A percentile compares a stretch with the other conserved stretches of the same genome.
Conservation (phyloP, 92 coral and sea anemone species). For the Siderastrea radians region DNA sequence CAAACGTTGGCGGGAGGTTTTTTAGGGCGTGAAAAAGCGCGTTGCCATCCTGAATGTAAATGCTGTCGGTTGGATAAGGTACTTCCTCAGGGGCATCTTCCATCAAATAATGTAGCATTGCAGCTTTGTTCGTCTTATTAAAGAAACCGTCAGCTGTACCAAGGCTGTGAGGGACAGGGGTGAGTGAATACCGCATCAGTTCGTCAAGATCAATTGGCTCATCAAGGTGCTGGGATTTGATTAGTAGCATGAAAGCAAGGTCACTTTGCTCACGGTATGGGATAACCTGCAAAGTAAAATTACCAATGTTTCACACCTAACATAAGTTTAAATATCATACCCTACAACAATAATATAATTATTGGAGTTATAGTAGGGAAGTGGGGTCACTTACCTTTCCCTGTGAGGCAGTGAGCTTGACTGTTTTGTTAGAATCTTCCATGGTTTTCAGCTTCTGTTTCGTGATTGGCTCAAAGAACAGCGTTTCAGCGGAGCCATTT, state of each 20-base stretch:
- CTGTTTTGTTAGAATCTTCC: slow-evolving; percentile 45
- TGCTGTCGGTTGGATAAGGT: no score
- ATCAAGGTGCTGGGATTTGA: slow-evolving; percentile 60
- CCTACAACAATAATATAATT: background rate
- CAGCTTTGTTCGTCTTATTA: no score
- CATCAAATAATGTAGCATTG: no score
- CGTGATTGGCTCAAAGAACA: slow-evolving; percentile 63
- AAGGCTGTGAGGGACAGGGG: slow-evolving; percentile 75
- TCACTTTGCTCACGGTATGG: slow-evolving; percentile 63
- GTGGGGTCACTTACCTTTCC: slow-evolving; percentile 55
- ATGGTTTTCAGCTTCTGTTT: slow-evolving; percentile 57
- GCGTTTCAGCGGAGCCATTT: slow-evolving; percentile 50
- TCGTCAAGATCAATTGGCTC: slow-evolving; percentile 60
- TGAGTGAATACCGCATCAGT: slow-evolving; percentile 64
- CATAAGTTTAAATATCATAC: slow-evolving; percentile 11
- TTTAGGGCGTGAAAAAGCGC: no score
- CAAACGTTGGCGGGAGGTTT: slow-evolving; percentile 60
- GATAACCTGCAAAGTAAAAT: slow-evolving; percentile 33
- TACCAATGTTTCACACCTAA: slow-evolving; percentile 12
- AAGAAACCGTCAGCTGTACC: slow-evolving; percentile 72
- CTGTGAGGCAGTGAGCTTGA: slow-evolving; percentile 62
- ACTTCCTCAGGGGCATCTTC: no score
- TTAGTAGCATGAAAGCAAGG: slow-evolving; percentile 50
- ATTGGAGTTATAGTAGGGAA: background rate
- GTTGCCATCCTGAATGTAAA: no score